phyloP scores from a whole-genome alignment of 2,797 vertebrate genomes.

The Acestrorhynchus altus region DNA sequence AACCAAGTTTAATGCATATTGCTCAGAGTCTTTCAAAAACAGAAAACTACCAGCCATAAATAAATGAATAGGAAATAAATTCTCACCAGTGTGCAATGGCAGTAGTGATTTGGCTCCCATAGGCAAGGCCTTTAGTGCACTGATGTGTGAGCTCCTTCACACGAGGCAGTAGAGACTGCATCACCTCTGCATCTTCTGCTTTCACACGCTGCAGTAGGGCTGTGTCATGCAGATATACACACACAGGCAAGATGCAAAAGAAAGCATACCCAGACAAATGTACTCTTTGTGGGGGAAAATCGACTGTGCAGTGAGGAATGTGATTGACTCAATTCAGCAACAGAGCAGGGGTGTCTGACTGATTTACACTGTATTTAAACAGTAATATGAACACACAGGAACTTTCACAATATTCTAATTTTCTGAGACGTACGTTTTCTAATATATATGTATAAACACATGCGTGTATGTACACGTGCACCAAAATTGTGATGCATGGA shows the following conservation, averaged over 20 bases:
- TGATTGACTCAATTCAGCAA: neutral
- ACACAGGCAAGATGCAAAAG: constrained; percentile 1
- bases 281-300: neutral
- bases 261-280: neutral
- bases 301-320: neutral
- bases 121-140: constrained; percentile 71
- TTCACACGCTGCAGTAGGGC: constrained; percentile 72
- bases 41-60: neutral
- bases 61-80: neutral
- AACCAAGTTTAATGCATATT: too few relatives aligned
- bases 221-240: constrained; percentile 49
- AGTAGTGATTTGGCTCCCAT: constrained; percentile 71
- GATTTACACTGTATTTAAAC: neutral
- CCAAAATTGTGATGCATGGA: too few relatives aligned
- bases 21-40: neutral
- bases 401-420: too few relatives aligned
- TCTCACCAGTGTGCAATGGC: constrained; percentile 80
- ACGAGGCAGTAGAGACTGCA: constrained; percentile 73
- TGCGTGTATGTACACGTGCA: too few relatives aligned
- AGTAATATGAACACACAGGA: too few relatives aligned
- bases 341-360: neutral
- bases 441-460: too few relatives aligned
- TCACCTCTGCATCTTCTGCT: constrained; percentile 74
- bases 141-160: constrained; percentile 68
- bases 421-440: too few relatives aligned